These are phyloP conservation scores for Morelia viridis DNA, from an alignment of 2,797 vertebrate genomes.

Conservation along the genomic window DNA sequence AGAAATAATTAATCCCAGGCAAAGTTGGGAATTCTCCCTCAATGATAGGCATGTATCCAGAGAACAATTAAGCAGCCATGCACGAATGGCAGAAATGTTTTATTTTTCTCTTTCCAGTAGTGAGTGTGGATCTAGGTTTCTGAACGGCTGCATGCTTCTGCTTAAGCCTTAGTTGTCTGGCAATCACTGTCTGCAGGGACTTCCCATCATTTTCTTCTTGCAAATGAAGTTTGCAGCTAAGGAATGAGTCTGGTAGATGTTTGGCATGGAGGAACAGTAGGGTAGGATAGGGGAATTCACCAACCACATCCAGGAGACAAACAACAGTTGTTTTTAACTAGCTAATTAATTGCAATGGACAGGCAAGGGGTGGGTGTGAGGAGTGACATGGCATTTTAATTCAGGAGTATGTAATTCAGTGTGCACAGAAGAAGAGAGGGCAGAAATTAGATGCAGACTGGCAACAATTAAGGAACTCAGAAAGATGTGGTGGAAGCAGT, in stretches of 20 bases:
- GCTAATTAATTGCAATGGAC: conserved; percentile 56
- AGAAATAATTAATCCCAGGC: conserved; percentile 55
- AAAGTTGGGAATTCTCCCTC: conserved; percentile 55
- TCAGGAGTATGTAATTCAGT: neutral
- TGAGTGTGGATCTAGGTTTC: conserved; percentile 37
- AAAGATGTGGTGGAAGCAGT: neutral
- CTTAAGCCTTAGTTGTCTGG: conserved; percentile 54
- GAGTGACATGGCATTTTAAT: conserved; percentile 18
- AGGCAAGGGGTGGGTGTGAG: neutral
- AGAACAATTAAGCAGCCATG: conserved; percentile 63
- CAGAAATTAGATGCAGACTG: neutral
- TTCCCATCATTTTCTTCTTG: neutral
- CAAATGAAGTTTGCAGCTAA: conserved; percentile 45
- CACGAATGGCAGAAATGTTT: conserved; percentile 26
- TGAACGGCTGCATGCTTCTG: conserved; percentile 38
- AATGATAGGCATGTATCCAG: conserved; percentile 47
- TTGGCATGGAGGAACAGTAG: conserved; percentile 49
- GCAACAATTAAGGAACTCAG: neutral
- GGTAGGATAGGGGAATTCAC: conserved; percentile 35
- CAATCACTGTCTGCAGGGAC: conserved; percentile 32
- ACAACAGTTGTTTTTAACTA: conserved; percentile 44
- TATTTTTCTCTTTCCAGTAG: conserved; percentile 43
- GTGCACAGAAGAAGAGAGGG: neutral
- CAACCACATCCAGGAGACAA: conserved; percentile 47
- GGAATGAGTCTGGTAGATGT: conserved; percentile 31